Base-by-base conservation (phyloP, 2,113 vertebrate genomes). In the Alces alces region DNA sequence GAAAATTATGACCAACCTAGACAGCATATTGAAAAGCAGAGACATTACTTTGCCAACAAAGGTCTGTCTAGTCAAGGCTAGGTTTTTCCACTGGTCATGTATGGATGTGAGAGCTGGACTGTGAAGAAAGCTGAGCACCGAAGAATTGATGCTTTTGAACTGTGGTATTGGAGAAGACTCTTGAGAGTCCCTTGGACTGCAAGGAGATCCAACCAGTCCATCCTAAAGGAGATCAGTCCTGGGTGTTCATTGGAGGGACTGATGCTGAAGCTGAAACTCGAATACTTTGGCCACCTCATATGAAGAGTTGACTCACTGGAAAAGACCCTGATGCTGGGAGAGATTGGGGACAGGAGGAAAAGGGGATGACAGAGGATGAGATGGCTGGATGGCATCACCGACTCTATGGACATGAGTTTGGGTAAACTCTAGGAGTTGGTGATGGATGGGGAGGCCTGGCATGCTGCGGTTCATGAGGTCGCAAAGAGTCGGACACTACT, bases 61-160 rank as follows among this genome's bases (percentile, higher is more conserved):
- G 16, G 61, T n/a, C 33, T 7, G 0, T 64, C 33, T 64, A n/a
- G 33, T 19, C 33, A n/a, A 64, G 61, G 7, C 33, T 64, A n/a
- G 33, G 16, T 66, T n/a, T 66, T 66, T n/a, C 33, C 7, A 9
- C 30, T 66, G 0, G 61, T 66, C 16, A n/a, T 19, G 61, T 66
- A 66, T 19, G 33, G 61, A 66, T 66, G 33, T 66, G 61, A 66
- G 16, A 66, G 61, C n/a, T 66, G 61, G 15, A 66, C 16, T 66
- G 3, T 66, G 7, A 66, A n/a, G 61, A 66, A 66, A 17, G 64
- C 4, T n/a, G 64, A 66, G 8, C 0, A 0, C 33, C 0, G 4
- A 36, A 10, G 4, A 66, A 66, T 19, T n/a, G 33, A 66, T n/a
- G 3, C 2, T n/a, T 66, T 66, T 66, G 16, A 66, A n/a, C 16